Evolutionary conservation across 2,888 invertebrate genomes (phyloP).

Genomic region (Trilocha varians): DNA sequence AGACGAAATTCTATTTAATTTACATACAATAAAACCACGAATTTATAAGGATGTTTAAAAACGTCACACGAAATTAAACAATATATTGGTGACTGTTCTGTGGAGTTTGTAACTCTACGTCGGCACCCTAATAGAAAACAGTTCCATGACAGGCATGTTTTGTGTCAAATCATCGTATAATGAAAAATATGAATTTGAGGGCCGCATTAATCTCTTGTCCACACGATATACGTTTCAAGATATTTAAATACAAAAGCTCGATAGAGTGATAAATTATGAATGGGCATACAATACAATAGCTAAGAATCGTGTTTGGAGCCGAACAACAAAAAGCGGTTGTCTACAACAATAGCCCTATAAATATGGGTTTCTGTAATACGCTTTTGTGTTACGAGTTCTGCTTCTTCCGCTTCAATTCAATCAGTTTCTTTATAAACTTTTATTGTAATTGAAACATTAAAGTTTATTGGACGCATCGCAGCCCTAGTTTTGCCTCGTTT

Average conservation of each 20-base stretch:
- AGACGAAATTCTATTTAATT: background rate
- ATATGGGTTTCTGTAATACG: conserved; percentile 51
- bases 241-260: conserved; percentile 61
- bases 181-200: conserved; percentile 56
- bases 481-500: conserved; percentile 25
- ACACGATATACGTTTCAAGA: conserved; percentile 46
- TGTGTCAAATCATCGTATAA: conserved; percentile 58
- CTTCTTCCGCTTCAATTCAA: conserved; percentile 38
- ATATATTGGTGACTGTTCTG: conserved; percentile 6
- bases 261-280: conserved; percentile 66
- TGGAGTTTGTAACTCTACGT: conserved; percentile 25
- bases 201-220: conserved; percentile 52
- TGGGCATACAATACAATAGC: conserved; percentile 51
- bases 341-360: conserved; percentile 61
- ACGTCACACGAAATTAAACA: background rate
- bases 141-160: conserved; percentile 49
- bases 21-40: background rate
- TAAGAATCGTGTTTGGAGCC: conserved; percentile 43
- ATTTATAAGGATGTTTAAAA: background rate
- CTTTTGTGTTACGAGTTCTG: conserved; percentile 30
- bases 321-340: conserved; percentile 50
- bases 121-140: conserved; percentile 43
- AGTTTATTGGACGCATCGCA: conserved; percentile 26
- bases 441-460: conserved; percentile 45
- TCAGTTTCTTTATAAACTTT: conserved; percentile 32